Conservation (phyloP, 1,140 invertebrate species). For the Panagrolaimus sp. region DNA sequence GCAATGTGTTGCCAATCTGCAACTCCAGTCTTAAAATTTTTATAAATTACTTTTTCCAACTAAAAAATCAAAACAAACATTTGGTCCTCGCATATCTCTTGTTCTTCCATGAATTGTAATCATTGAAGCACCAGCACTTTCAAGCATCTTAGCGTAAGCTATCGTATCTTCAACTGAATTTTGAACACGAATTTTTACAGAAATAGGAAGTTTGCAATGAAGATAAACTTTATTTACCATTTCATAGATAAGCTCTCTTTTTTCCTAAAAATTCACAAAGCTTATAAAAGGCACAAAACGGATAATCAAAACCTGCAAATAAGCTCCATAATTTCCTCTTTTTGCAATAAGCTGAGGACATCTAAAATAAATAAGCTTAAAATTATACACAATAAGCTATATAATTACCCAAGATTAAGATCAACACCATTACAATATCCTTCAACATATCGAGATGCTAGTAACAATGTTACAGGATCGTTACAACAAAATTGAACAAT, state of each 20-base stretch:
- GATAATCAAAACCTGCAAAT: conserved; percentile 69
- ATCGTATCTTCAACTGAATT: conserved; percentile 78
- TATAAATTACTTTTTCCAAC: no score
- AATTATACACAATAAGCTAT: no score
- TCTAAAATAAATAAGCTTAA: no score
- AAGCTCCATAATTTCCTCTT: conserved; percentile 72
- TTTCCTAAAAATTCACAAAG: conserved; percentile 38
- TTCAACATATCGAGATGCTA: conserved; percentile 79
- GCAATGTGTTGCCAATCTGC: conserved; percentile 89
- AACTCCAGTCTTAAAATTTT: conserved; percentile 68
- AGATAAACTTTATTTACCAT: conserved; percentile 63
- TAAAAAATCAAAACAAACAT: conserved; percentile 53
- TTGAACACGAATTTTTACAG: conserved; percentile 91
- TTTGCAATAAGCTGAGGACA: no score
- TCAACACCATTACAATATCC: conserved; percentile 83
- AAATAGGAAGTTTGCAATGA: conserved; percentile 74
- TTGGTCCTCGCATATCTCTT: conserved; percentile 84
- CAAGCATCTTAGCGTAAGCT: conserved; percentile 85
- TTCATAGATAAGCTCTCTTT: conserved; percentile 47
- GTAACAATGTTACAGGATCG: conserved; percentile 76
- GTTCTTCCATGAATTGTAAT: conserved; percentile 92
- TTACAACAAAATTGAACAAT: conserved; percentile 98
- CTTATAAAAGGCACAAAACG: conserved; percentile 9
- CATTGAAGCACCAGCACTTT: conserved; percentile 77
- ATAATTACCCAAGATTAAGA: conserved; percentile 95